These are phyloP conservation scores for Germaria angustata DNA, from an alignment of 2,888 invertebrate species.

Conservation along the genomic window DNA sequence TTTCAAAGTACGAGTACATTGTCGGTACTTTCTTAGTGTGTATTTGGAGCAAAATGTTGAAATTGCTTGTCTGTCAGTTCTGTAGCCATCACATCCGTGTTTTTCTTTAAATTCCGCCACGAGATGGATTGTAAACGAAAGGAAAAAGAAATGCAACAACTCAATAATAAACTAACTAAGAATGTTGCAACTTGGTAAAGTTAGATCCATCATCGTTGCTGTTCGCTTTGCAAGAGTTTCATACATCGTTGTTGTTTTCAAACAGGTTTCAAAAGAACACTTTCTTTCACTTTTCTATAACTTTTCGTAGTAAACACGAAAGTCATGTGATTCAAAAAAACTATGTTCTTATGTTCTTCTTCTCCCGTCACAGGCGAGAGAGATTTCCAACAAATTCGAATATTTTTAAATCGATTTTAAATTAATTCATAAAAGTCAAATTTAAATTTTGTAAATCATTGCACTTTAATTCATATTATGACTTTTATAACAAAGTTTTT, in stretches of 20 bases:
- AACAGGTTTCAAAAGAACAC: background rate
- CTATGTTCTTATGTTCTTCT: too few relatives aligned
- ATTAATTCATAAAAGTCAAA: too few relatives aligned
- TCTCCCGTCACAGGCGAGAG: too few relatives aligned
- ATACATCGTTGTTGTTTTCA: background rate
- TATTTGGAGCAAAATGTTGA: constrained; percentile 12
- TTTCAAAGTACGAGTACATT: background rate
- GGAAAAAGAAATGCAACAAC: background rate
- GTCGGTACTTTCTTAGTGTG: background rate
- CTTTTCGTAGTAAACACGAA: too few relatives aligned
- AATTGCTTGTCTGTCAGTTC: constrained; percentile 19
- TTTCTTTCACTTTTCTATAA: background rate
- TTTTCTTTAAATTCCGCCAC: background rate
- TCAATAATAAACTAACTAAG: background rate
- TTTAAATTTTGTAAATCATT: too few relatives aligned
- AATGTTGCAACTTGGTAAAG: background rate
- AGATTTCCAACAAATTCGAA: too few relatives aligned
- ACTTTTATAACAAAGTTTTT: too few relatives aligned
- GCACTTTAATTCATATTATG: too few relatives aligned
- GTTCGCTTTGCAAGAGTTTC: background rate
- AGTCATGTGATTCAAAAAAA: too few relatives aligned
- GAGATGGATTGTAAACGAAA: background rate
- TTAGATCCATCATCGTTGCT: background rate
- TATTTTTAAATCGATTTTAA: too few relatives aligned
- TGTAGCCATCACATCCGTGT: background rate